These are phyloP conservation scores for Drosophila kanapiae DNA, from an alignment of 1,140 invertebrate genomes.

Conservation along the genomic window DNA sequence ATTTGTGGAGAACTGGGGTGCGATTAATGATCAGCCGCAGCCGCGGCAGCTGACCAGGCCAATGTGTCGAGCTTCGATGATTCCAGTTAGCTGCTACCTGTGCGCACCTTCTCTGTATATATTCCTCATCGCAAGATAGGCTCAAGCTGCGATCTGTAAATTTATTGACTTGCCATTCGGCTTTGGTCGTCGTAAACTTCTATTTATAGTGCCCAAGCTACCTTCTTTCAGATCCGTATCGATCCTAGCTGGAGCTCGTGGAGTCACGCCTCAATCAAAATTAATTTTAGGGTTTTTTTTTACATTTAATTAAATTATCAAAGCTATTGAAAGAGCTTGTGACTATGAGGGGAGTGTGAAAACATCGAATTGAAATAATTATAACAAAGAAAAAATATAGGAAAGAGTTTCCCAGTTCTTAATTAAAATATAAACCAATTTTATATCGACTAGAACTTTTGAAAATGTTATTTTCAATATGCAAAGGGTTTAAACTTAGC, in stretches of 20 bases:
- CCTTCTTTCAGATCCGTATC: constrained; percentile 11
- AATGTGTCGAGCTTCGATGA: constrained; percentile 64
- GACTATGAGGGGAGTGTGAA: neutral
- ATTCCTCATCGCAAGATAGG: constrained; percentile 16
- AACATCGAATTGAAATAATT: neutral
- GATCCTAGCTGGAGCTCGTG: constrained; percentile 20
- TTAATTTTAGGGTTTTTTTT: constrained; percentile 5
- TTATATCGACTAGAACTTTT: no score
- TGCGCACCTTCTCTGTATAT: constrained; percentile 6
- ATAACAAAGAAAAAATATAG: neutral
- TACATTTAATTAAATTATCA: constrained; percentile 46
- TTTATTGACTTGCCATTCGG: constrained; percentile 48
- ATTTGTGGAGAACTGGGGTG: constrained; percentile 62
- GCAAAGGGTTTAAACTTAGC: no score
- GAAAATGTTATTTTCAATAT: no score
- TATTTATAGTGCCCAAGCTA: constrained; percentile 31
- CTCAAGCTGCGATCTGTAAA: constrained; percentile 25
- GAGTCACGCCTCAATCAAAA: constrained; percentile 32
- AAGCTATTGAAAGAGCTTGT: constrained; percentile 26
- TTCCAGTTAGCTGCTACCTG: constrained; percentile 23
- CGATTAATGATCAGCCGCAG: constrained; percentile 67
- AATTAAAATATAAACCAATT: no score
- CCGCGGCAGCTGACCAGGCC: constrained; percentile 41
- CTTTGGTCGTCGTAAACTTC: constrained; percentile 38
- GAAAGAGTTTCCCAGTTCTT: neutral